Conservation (phyloP, 92 coral and sea anemone genomes). For the Heliopora coerulea region DNA sequence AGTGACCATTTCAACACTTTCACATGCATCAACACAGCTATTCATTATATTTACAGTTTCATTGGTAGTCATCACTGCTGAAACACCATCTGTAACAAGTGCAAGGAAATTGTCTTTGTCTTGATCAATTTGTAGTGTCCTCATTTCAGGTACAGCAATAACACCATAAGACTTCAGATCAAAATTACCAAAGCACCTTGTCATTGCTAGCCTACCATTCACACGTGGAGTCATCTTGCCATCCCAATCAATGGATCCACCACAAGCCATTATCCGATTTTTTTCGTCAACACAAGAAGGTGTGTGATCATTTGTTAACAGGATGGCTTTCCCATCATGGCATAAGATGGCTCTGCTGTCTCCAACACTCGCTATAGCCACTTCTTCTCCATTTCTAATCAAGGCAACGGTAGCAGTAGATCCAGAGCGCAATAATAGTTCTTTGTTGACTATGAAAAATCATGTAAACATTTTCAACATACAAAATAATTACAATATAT, state of each 20-base stretch:
- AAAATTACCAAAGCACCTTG: constrained; percentile 91
- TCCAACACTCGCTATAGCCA: constrained; percentile 83
- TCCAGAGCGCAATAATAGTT: constrained; percentile 61
- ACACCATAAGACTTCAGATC: constrained; percentile 89
- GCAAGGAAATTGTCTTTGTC: constrained; percentile 72
- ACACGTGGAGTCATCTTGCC: constrained; percentile 65
- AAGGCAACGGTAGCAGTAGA: constrained; percentile 93
- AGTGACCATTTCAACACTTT: constrained; percentile 72
- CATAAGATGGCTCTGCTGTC: constrained; percentile 89
- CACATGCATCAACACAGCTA: constrained; percentile 73
- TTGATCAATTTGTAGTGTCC: constrained; percentile 60
- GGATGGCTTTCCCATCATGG: constrained; percentile 62
- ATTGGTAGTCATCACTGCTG: constrained; percentile 78
- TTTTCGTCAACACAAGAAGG: constrained; percentile 75
- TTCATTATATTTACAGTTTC: constrained; percentile 72
- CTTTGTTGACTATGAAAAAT: constrained; percentile 49
- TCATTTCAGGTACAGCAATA: constrained; percentile 78
- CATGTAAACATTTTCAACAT: too few relatives aligned
- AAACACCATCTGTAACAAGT: constrained; percentile 83
- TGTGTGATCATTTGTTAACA: constrained; percentile 79
- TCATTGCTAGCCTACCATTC: constrained; percentile 93
- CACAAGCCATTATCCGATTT: constrained; percentile 58
- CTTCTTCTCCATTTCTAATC: constrained; percentile 78
- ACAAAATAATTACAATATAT: too few relatives aligned
- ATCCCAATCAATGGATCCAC: constrained; percentile 81